Evolutionary conservation across 2,888 invertebrate genomes (phyloP).

Genomic region (Bellardia pandia): DNA sequence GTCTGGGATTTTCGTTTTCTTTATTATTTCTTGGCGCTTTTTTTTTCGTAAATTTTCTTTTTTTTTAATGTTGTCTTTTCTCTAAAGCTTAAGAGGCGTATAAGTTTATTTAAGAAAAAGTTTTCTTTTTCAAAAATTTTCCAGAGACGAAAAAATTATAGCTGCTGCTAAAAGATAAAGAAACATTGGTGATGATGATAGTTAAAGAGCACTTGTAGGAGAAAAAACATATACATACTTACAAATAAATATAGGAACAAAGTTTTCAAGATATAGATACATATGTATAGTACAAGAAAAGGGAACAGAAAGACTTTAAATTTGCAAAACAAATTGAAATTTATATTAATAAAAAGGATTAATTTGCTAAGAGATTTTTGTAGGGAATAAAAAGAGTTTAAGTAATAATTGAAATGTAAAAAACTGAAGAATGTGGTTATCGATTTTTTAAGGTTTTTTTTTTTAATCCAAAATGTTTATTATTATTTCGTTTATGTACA

Average conservation of each 20-base stretch:
- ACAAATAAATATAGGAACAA: not conserved
- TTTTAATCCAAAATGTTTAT: no score
- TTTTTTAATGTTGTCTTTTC: conserved; percentile 41
- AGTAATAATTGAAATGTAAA: no score
- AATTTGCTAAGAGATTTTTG: no score
- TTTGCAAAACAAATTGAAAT: no score
- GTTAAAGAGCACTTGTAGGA: conserved; percentile 24
- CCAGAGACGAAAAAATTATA: conserved; percentile 1
- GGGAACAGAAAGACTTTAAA: not conserved
- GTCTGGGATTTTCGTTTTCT: conserved; percentile 46
- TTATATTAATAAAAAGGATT: no score
- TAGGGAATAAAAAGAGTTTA: no score
- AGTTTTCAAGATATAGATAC: not conserved
- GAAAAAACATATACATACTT: not conserved
- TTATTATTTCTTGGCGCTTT: conserved; percentile 18
- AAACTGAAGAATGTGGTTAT: no score
- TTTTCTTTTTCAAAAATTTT: conserved; percentile 33
- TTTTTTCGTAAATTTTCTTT: conserved; percentile 49
- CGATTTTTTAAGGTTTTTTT: no score
- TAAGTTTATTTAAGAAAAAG: conserved; percentile 67
- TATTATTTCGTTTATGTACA: no score
- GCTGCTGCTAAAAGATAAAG: conserved; percentile 41
- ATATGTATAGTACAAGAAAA: not conserved
- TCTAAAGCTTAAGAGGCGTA: conserved; percentile 71
- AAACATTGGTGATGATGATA: conserved; percentile 52